These are phyloP conservation scores for Anarrhichthys ocellatus DNA, from an alignment of 2,113 vertebrate species.

Conservation along the genomic window DNA sequence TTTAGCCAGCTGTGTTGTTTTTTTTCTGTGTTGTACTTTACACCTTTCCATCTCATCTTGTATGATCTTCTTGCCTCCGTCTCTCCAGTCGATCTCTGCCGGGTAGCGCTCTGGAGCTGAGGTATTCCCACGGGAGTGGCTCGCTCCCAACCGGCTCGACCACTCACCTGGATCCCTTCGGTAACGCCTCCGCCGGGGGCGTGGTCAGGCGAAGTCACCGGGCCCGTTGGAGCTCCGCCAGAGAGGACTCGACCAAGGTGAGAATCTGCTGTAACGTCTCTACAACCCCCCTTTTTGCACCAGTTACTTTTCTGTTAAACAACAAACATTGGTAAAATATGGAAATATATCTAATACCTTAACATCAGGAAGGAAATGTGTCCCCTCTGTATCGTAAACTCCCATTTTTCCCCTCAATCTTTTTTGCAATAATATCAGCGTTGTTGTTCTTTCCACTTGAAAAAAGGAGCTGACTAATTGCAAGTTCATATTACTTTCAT, in stretches of 20 bases:
- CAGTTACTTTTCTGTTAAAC: background rate
- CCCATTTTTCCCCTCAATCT: background rate
- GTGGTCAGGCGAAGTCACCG: slow-evolving; percentile 85
- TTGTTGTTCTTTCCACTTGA: background rate
- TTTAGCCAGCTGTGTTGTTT: background rate
- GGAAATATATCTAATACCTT: background rate
- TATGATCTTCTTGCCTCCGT: background rate
- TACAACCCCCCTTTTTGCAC: background rate
- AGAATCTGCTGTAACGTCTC: background rate
- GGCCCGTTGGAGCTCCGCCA: slow-evolving; percentile 87
- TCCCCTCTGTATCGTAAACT: background rate
- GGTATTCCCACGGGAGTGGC: slow-evolving; percentile 89
- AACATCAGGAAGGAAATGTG: background rate
- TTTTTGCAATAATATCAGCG: background rate
- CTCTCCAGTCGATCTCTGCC: slow-evolving; percentile 87
- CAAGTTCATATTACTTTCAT: background rate
- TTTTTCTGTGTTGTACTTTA: background rate
- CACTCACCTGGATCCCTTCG: slow-evolving; percentile 88
- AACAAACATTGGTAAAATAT: background rate
- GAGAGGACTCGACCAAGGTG: slow-evolving; percentile 90
- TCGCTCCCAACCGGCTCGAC: slow-evolving; percentile 85
- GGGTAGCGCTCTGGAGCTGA: slow-evolving; percentile 91
- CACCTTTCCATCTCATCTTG: background rate
- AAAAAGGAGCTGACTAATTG: background rate
- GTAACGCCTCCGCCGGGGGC: slow-evolving; percentile 81